A percentile compares a stretch with the other conserved stretches of the same genome.
phyloP scores from a whole-genome alignment of 2,113 vertebrate species.

The Dipodomys stephensi region DNA sequence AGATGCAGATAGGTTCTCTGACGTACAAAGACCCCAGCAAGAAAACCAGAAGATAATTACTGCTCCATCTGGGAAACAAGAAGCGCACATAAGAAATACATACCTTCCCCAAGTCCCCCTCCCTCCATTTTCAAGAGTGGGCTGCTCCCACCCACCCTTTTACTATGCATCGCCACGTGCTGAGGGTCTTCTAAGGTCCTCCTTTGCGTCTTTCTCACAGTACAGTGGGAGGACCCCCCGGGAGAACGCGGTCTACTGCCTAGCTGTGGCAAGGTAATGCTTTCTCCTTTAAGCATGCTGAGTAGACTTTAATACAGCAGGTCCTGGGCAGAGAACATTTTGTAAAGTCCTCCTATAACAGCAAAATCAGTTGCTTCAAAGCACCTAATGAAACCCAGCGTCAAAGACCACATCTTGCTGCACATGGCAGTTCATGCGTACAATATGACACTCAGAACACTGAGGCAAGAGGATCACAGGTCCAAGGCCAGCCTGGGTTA shows the following conservation, averaged over 20 bases:
- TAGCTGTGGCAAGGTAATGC: constrained; percentile 86
- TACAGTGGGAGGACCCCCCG: constrained; percentile 81
- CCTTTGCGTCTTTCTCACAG: constrained; percentile 77
- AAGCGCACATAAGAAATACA: constrained; percentile 48
- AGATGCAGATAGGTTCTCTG: constrained; percentile 13
- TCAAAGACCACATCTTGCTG: neutral
- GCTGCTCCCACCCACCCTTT: constrained; percentile 66
- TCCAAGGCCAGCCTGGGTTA: neutral
- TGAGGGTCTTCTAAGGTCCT: constrained; percentile 62
- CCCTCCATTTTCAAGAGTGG: constrained; percentile 76
- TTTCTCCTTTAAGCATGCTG: neutral
- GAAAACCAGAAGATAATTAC: neutral
- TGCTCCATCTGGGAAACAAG: constrained; percentile 34
- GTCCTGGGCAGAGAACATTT: neutral
- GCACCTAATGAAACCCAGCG: neutral
- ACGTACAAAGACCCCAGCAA: constrained; percentile 4
- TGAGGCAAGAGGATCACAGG: neutral
- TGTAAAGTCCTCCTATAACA: neutral
- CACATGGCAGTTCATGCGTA: too few species aligned
- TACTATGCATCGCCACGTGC: constrained; percentile 59
- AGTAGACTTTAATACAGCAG: neutral
- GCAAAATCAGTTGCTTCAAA: too few species aligned
- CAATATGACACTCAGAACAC: neutral
- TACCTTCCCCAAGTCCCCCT: constrained; percentile 78
- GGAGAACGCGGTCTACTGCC: constrained; percentile 86